Evolutionary conservation across 2,888 invertebrate genomes (phyloP).

Genomic region (Steinernema carpocapsae): DNA sequence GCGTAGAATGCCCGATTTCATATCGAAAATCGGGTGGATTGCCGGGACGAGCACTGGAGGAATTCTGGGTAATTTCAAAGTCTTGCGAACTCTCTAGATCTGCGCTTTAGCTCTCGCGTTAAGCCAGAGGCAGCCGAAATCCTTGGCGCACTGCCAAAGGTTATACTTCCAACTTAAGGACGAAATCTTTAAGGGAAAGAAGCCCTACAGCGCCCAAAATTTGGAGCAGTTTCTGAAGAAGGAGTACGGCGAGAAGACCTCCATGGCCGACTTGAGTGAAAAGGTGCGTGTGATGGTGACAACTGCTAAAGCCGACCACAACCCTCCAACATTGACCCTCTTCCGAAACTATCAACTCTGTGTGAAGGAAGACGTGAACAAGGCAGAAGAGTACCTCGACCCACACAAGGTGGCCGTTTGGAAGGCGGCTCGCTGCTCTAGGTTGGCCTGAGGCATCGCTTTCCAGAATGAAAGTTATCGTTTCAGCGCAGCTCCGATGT

Average conservation of each 20-base stretch:
- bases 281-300: slow-evolving; percentile 80
- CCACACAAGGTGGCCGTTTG: slow-evolving; percentile 48
- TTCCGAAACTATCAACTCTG: slow-evolving; percentile 82
- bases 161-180: slow-evolving; percentile 94
- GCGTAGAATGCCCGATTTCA: background rate
- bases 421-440: slow-evolving; percentile 60
- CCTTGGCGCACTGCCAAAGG: slow-evolving; percentile 80
- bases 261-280: slow-evolving; percentile 83
- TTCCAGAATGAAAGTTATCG: background rate
- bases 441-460: slow-evolving; percentile 73
- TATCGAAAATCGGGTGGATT: slow-evolving; percentile 81
- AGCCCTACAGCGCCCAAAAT: slow-evolving; percentile 85
- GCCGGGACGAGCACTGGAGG: slow-evolving; percentile 86
- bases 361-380: slow-evolving; percentile 20
- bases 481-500: slow-evolving; percentile 96
- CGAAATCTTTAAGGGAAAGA: slow-evolving; percentile 80
- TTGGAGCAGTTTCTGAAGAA: slow-evolving; percentile 86
- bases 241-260: slow-evolving; percentile 81
- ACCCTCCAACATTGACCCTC: slow-evolving; percentile 90
- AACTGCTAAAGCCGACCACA: slow-evolving; percentile 85
- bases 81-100: too few species aligned
- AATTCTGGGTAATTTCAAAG: slow-evolving; percentile 74
- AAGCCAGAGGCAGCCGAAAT: slow-evolving; percentile 72
- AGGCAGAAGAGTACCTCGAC: slow-evolving; percentile 29
- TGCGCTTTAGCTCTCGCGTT: slow-evolving; percentile 79